Percentiles rank a stretch among this genome's conserved stretches.
phyloP scores from a whole-genome alignment of 2,888 invertebrate genomes.

The Drosophila gaucha region DNA sequence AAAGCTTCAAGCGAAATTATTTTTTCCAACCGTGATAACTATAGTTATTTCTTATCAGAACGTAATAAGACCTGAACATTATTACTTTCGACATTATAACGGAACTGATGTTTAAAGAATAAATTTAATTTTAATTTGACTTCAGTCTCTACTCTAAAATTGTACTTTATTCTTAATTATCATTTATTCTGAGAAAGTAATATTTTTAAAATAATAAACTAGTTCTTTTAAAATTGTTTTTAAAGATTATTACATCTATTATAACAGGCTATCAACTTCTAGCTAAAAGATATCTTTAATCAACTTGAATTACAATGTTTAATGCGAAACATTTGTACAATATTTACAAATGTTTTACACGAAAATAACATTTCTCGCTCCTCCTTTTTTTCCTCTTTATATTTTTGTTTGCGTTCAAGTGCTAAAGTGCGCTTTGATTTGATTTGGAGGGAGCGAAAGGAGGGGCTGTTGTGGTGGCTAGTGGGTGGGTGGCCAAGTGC shows the following conservation, averaged over 20 bases:
- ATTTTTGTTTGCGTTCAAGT: conserved; percentile 53
- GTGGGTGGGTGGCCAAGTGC: conserved; percentile 46
- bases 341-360: conserved; percentile 75
- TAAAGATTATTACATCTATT: background rate
- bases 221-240: too few relatives aligned
- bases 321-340: conserved; percentile 71
- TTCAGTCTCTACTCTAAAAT: too few relatives aligned
- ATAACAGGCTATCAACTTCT: background rate
- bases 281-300: conserved; percentile 12
- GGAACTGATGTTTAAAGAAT: too few relatives aligned
- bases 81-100: too few relatives aligned
- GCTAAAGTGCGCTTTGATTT: conserved; percentile 75
- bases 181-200: background rate
- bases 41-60: too few relatives aligned
- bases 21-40: too few relatives aligned
- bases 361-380: conserved; percentile 67
- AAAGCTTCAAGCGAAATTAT: too few relatives aligned
- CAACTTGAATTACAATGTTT: conserved; percentile 40
- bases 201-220: too few relatives aligned
- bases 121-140: too few relatives aligned
- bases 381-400: background rate
- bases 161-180: background rate
- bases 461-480: background rate
- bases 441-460: conserved; percentile 10
- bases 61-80: too few relatives aligned